These are phyloP conservation scores for Ceratotherium simum DNA, from an alignment of 2,113 vertebrate genomes.

Conservation along the genomic window DNA sequence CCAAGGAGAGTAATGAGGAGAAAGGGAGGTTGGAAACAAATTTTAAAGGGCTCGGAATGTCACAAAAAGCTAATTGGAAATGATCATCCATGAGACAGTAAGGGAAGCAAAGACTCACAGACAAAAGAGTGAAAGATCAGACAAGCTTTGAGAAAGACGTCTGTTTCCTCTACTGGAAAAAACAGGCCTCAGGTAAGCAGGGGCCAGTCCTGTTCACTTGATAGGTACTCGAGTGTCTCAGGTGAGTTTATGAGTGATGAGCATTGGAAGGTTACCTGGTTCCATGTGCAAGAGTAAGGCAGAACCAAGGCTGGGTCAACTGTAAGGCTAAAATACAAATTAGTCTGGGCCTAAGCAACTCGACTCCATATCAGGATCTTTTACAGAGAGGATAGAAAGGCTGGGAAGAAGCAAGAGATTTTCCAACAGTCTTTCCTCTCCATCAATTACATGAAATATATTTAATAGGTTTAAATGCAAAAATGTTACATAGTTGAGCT, in stretches of 20 bases:
- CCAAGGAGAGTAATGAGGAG: background rate
- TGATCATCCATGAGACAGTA: background rate
- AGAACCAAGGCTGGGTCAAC: background rate
- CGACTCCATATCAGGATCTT: background rate
- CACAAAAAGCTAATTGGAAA: background rate
- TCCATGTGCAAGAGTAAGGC: background rate
- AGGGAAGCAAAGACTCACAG: background rate
- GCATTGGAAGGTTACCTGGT: background rate
- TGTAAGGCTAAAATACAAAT: background rate
- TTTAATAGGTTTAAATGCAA: background rate
- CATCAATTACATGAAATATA: background rate
- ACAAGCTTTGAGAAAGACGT: background rate
- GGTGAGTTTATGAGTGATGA: background rate
- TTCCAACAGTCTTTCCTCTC: background rate
- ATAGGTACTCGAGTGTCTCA: rapidly evolving
- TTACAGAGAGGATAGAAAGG: background rate
- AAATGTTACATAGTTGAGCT: background rate
- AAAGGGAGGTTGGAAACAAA: background rate
- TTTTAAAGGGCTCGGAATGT: background rate
- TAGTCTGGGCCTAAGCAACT: background rate
- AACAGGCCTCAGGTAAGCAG: background rate
- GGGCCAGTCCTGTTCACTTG: too few species aligned
- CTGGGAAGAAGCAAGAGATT: background rate
- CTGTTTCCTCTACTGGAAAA: background rate
- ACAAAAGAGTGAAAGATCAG: background rate